Conservation (phyloP, 2,888 invertebrate genomes). For the Agrenia bidenticulata region DNA sequence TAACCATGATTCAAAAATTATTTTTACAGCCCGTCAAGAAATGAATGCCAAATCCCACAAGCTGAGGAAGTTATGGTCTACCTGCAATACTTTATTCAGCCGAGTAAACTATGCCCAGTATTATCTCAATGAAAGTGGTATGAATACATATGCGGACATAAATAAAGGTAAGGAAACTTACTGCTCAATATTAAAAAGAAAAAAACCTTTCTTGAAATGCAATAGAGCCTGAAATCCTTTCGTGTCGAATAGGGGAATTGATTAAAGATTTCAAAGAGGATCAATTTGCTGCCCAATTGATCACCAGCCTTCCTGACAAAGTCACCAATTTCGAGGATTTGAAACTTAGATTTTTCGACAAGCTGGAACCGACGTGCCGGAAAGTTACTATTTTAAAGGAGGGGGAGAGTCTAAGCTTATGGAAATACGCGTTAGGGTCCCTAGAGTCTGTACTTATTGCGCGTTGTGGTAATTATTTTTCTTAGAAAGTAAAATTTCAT, state of each 20-base stretch:
- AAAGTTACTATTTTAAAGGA: constrained; percentile 39
- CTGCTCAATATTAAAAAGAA: too few relatives aligned
- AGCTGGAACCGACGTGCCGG: constrained; percentile 43
- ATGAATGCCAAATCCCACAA: constrained; percentile 36
- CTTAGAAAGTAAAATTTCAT: neutral
- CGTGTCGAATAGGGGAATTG: constrained; percentile 8
- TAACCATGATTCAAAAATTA: neutral
- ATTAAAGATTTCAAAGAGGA: constrained; percentile 39
- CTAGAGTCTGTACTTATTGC: constrained; percentile 13
- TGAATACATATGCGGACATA: constrained; percentile 12
- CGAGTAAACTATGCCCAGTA: constrained; percentile 34
- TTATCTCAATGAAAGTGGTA: constrained; percentile 12
- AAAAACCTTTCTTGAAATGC: too few relatives aligned
- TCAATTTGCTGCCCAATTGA: constrained; percentile 37
- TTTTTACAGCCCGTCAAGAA: constrained; percentile 27
- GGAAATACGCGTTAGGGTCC: constrained; percentile 44
- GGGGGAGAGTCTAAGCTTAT: constrained; percentile 41
- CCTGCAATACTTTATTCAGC: constrained; percentile 39
- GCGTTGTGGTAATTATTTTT: constrained; percentile 19
- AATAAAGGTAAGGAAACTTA: constrained; percentile 39
- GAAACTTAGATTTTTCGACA: constrained; percentile 41
- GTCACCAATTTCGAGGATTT: constrained; percentile 42
- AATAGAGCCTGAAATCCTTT: too few relatives aligned
- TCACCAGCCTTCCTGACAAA: constrained; percentile 38
- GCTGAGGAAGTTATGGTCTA: constrained; percentile 43